Conservation (phyloP, 2,113 vertebrate species). For the Pleuronectes platessa region DNA sequence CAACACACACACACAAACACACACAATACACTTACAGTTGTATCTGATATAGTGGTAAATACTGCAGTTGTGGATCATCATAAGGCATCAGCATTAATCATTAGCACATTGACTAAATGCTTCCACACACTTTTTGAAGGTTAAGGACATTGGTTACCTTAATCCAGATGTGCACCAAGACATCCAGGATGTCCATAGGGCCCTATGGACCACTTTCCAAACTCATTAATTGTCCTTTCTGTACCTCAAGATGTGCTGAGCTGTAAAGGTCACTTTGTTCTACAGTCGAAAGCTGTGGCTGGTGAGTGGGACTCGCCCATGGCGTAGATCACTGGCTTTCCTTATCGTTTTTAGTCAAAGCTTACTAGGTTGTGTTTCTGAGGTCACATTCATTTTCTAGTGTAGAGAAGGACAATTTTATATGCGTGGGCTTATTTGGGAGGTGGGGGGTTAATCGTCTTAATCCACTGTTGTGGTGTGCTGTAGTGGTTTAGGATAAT, state of each 20-base stretch:
- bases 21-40: constrained; percentile 2
- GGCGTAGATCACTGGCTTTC: neutral
- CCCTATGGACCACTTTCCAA: too few species aligned
- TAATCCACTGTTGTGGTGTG: neutral
- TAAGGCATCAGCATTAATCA: neutral
- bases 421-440: constrained; percentile 1
- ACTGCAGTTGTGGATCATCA: constrained; percentile 1
- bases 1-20: constrained; percentile 9
- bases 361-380: too few species aligned
- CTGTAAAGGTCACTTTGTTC: too few species aligned
- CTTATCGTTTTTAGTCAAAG: neutral
- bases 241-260: too few species aligned
- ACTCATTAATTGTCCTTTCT: too few species aligned
- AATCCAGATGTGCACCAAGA: neutral
- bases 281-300: neutral
- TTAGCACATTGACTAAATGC: neutral
- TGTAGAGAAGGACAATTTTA: neutral
- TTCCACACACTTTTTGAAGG: neutral
- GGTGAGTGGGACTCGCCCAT: neutral
- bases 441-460: neutral
- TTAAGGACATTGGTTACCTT: neutral
- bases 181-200: neutral
- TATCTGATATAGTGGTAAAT: constrained; percentile 28
- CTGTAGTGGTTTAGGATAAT: constrained; percentile 1
- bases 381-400: neutral